phyloP scores from a whole-genome alignment of 1,140 invertebrate species.

The Cydia fagiglandana region DNA sequence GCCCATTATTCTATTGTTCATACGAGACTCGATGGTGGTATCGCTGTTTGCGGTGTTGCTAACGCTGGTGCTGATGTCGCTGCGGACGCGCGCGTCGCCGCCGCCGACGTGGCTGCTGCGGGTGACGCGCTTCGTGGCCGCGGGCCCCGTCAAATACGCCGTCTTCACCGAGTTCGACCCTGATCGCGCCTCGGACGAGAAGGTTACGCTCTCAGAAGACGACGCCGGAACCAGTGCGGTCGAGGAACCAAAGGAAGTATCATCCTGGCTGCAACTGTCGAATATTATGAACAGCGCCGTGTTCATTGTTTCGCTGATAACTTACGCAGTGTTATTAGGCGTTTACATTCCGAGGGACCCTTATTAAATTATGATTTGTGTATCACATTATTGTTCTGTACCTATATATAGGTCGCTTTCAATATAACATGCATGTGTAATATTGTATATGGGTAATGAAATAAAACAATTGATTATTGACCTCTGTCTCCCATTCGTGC shows the following conservation, averaged over 20 bases:
- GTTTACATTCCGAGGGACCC: slow-evolving; percentile 60
- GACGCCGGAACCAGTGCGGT: slow-evolving; percentile 35
- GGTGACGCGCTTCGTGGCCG: slow-evolving; percentile 51
- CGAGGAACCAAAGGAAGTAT: slow-evolving; percentile 37
- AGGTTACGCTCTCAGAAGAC: slow-evolving; percentile 49
- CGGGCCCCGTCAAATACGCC: slow-evolving; percentile 65
- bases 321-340: slow-evolving; percentile 59
- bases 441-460: not conserved
- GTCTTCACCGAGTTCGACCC: slow-evolving; percentile 71
- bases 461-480: slow-evolving; percentile 36
- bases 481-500: slow-evolving; percentile 67
- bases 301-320: slow-evolving; percentile 53
- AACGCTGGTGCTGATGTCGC: slow-evolving; percentile 61
- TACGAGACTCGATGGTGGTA: slow-evolving; percentile 68
- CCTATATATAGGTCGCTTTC: not conserved
- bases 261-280: slow-evolving; percentile 61
- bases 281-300: slow-evolving; percentile 60
- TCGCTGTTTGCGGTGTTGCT: slow-evolving; percentile 57
- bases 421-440: not conserved
- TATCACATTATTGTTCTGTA: not conserved
- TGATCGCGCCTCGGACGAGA: slow-evolving; percentile 49
- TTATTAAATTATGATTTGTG: slow-evolving; percentile 30
- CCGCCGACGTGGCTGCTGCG: slow-evolving; percentile 56
- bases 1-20: slow-evolving; percentile 64
- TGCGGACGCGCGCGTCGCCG: slow-evolving; percentile 48